Conservation (phyloP, 2,888 invertebrate species). For the Leucania comma region DNA sequence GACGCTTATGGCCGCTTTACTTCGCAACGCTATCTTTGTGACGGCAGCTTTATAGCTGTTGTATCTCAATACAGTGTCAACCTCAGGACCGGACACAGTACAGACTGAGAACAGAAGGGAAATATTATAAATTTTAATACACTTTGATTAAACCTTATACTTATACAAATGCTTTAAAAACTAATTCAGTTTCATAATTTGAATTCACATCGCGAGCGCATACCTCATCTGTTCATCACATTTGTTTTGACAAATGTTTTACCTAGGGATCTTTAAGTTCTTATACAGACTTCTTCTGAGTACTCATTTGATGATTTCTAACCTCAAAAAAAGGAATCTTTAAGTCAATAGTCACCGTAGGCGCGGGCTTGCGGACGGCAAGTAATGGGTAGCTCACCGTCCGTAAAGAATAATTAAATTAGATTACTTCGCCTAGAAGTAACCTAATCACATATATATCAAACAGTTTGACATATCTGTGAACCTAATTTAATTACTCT, state of each 20-base stretch:
- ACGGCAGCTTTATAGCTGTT: neutral
- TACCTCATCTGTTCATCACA: neutral
- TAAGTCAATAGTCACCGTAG: too few relatives aligned
- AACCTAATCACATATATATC: neutral
- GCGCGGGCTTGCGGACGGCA: too few relatives aligned
- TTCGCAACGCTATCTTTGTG: neutral
- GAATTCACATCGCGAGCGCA: constrained; percentile 1
- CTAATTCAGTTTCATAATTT: constrained; percentile 1
- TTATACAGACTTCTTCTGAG: too few relatives aligned
- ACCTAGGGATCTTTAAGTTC: too few relatives aligned
- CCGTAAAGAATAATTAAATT: too few relatives aligned
- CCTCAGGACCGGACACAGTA: constrained; percentile 28
- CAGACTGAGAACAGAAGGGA: constrained; percentile 38
- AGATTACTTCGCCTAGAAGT: too few relatives aligned
- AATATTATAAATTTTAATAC: constrained; percentile 5
- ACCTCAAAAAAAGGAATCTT: too few relatives aligned
- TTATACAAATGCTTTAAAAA: neutral
- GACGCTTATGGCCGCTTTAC: neutral
- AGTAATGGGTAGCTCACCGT: too few relatives aligned
- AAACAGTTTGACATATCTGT: too few relatives aligned
- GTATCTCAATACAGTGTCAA: constrained; percentile 44
- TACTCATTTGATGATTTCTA: too few relatives aligned
- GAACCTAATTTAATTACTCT: too few relatives aligned
- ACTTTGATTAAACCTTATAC: neutral
- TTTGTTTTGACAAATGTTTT: constrained; percentile 25